phyloP scores from a whole-genome alignment of 2,888 invertebrate genomes.

The Calliopum simillimum region DNA sequence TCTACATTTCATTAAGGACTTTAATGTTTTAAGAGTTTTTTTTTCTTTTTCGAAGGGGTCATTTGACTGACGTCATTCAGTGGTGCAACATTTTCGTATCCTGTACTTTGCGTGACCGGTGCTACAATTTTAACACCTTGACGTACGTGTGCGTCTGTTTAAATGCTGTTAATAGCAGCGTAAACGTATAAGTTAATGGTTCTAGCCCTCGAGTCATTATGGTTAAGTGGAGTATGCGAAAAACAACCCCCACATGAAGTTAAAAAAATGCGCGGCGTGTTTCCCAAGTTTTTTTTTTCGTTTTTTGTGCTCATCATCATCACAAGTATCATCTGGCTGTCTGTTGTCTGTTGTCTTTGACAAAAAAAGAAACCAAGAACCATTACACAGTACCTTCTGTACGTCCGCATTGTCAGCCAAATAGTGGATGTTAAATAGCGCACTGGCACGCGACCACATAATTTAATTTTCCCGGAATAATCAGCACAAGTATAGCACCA shows the following conservation, averaged over 20 bases:
- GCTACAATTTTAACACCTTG: slow-evolving; percentile 35
- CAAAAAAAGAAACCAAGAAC: no score
- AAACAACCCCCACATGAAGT: slow-evolving; percentile 10
- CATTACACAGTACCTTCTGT: no score
- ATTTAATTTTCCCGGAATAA: slow-evolving; percentile 29
- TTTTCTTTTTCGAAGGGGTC: neutral
- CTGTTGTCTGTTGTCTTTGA: neutral
- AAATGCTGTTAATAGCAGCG: slow-evolving; percentile 49
- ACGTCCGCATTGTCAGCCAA: neutral
- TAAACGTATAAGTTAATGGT: slow-evolving; percentile 7
- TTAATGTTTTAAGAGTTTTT: neutral
- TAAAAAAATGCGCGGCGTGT: neutral
- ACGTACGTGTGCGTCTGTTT: slow-evolving; percentile 37
- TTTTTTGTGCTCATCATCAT: neutral
- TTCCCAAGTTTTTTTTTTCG: neutral
- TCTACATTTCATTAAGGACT: neutral
- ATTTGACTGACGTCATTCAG: slow-evolving; percentile 18
- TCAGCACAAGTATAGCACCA: neutral
- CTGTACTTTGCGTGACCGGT: neutral
- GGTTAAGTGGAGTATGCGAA: neutral
- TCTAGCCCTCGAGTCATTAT: neutral
- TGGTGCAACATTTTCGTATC: neutral
- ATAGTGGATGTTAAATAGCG: slow-evolving; percentile 40
- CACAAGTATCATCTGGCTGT: slow-evolving; percentile 18
- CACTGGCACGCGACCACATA: slow-evolving; percentile 47